Base-by-base conservation (phyloP, 1,140 invertebrate species). In the Listronotus bonariensis region DNA sequence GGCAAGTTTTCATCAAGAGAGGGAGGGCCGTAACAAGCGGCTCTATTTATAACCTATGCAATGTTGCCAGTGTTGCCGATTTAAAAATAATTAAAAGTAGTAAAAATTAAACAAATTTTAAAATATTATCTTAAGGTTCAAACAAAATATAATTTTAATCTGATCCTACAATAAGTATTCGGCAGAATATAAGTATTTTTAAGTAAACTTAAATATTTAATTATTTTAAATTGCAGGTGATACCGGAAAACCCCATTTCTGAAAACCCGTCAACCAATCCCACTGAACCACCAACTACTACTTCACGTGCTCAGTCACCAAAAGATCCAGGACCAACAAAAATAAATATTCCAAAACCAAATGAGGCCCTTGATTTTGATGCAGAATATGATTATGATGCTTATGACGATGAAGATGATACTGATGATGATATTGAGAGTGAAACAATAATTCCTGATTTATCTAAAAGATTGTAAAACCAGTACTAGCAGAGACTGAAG, bases 401-500 rank as follows among this genome's bases (percentile, higher is more conserved):
- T 41, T 68, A 76, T 66, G 68, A 71, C 11, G 71, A 74, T 32
- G 74, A 73, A 45, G 72, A 72, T 17, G 69, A 74, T 45, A 62
- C 73, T 36, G 71, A 72, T n/a, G 70, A 72, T 32, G 75, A 65
- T 3, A 45, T 62, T n/a, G 76, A 77, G 57, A 74, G 70, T 57
- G 70, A 72, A 68, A 79, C 77, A 46, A 62, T 72, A 40, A 59
- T 78, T 36, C 75, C 75, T 12, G 67, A 65, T 65, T 56, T 67
- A 18, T 40, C 48, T 15, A 45, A 51, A 48, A 40, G 18, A 10
- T 43, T 43, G n/a, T 40, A 7, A 40, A 36, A n/a, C 52, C 26
- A 42, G 36, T 31, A 12, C 8, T n/a, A 17, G 7, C 26, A 12
- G 15, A 18, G 34, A 56, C 42, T 36, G 59, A 46, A 40, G 41